Evolutionary conservation across 2,113 vertebrate species (phyloP).

Genomic region (Catharus bicknelli): DNA sequence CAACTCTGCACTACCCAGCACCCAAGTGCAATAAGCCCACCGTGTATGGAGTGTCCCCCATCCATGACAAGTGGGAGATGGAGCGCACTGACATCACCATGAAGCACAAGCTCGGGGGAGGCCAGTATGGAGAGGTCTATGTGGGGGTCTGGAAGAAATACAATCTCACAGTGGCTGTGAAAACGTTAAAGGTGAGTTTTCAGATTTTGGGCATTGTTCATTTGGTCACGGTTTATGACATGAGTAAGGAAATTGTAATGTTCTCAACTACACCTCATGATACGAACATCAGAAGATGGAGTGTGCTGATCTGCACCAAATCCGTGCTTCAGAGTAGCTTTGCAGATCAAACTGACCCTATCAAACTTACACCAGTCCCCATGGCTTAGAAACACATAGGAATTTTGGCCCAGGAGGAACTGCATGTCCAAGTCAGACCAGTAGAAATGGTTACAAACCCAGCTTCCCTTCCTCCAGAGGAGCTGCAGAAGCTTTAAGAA

Average conservation of each 20-base stretch:
- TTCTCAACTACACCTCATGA: background rate
- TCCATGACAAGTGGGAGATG: slow-evolving; percentile 99
- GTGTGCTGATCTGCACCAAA: background rate
- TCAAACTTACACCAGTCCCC: background rate
- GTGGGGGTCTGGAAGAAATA: slow-evolving; percentile 99
- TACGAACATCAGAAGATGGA: background rate
- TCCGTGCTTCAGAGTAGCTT: background rate
- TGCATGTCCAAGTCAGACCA: background rate
- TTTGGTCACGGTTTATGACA: background rate
- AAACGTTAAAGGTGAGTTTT: slow-evolving; percentile 90
- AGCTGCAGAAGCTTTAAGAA: background rate
- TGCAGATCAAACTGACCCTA: background rate
- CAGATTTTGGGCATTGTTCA: background rate
- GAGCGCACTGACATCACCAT: slow-evolving; percentile 99
- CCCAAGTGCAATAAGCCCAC: slow-evolving; percentile 99
- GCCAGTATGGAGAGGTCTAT: slow-evolving; percentile 97
- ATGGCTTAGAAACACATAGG: background rate
- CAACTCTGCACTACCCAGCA: slow-evolving; percentile 96
- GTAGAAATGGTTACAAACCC: background rate
- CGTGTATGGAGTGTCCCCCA: slow-evolving; percentile 97
- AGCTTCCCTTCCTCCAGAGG: background rate
- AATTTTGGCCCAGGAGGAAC: background rate
- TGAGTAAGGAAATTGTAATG: background rate
- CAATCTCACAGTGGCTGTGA: slow-evolving; percentile 96
- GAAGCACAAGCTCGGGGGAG: slow-evolving; percentile 99